Conservation (phyloP, 1,140 invertebrate species). For the Brachionus rubens region DNA sequence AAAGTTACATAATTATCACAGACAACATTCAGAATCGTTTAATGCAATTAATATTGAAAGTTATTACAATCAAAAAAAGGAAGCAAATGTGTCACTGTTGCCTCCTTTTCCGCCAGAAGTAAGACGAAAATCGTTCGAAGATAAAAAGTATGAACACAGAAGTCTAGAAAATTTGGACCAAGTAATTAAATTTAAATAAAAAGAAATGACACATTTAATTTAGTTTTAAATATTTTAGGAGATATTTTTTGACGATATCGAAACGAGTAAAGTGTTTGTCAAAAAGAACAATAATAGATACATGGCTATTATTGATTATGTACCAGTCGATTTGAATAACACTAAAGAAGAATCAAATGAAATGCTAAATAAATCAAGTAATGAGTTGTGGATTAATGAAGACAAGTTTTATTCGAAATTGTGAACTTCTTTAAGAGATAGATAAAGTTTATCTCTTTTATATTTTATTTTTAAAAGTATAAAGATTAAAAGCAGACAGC, state of each 20-base stretch:
- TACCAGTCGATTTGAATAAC: neutral
- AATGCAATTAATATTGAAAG: conserved; percentile 1
- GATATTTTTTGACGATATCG: neutral
- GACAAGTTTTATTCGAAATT: conserved; percentile 5
- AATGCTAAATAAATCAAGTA: neutral
- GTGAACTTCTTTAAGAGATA: neutral
- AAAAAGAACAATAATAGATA: conserved; percentile 6
- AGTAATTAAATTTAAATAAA: neutral
- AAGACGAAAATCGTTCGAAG: neutral
- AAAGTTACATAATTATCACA: neutral
- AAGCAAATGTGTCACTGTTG: neutral
- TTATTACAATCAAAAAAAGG: neutral
- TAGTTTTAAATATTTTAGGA: neutral
- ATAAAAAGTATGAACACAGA: neutral
- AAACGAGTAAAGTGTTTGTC: neutral
- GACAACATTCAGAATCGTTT: conserved; percentile 1
- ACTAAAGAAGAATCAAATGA: too few species aligned
- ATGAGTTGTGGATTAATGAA: neutral
- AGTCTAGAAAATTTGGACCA: neutral
- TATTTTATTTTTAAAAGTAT: neutral
- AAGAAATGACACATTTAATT: neutral
- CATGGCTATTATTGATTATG: neutral
- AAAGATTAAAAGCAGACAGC: neutral
- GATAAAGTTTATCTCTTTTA: neutral
- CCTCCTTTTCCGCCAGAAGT: neutral